Evolutionary conservation across 2,888 invertebrate species (phyloP), one percentile per base, ranked within the genome.

Genomic region (Diplolepis rosae): DNA sequence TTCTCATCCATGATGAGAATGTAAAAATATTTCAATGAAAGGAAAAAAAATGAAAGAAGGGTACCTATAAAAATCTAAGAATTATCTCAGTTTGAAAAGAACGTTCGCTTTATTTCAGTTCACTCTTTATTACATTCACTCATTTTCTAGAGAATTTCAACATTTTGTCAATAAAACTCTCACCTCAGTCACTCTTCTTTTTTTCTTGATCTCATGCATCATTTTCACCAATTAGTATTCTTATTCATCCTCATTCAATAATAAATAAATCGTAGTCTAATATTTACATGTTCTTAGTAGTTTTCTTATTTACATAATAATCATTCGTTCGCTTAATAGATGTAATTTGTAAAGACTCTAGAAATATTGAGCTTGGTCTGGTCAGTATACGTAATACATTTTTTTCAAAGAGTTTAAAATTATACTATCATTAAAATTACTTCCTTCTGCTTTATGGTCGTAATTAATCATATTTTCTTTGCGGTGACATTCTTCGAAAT

Each of bases 341-440:
- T 80, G 79, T 85, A 84, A 80, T 81, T 87, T 88, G 85, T 87
- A 87, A 88, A 88, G 86, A 87, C 85, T 87, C 87, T 88, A 87
- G 87, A 88, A 88, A 88, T 88, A 87, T 88, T 88, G 87, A 88
- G 88, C 88, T 88, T 88, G 87, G 87, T 88, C 87, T 88, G 87
- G 88, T 88, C 88, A 86, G 84, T 87, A 83, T 87, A 86, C 83
- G 81, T 86, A 85, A 85, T 82, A 83, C 77, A 80, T 80, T 77
- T 81, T 76, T 70, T 70, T 77, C 74, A 71, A 71, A 75, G 13
- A 79, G 76, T 69, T 71, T 66, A 66, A 69, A 61, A 61, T 61
- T n/a, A 61, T 39, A 35, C 6, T 35, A 70, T 77, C 30, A 70
- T 76, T 75, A 67, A 76, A 76, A 75, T 74, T 69, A 74, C 71